phyloP scores from a whole-genome alignment of 1,140 invertebrate genomes.

The Gryon sp. region DNA sequence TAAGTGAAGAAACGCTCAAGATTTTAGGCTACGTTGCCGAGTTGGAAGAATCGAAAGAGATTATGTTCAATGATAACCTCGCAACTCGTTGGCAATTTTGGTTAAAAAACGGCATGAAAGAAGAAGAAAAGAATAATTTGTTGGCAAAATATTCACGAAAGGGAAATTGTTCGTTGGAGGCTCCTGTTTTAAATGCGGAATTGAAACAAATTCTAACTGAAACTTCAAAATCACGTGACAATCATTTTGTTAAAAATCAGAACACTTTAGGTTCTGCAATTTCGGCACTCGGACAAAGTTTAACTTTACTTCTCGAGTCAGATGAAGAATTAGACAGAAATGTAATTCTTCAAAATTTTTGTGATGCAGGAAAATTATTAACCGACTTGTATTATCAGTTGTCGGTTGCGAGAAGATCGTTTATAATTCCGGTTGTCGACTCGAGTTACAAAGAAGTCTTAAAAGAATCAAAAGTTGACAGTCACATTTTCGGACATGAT shows the following conservation, averaged over 20 bases:
- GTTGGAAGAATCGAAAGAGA: conserved; percentile 1
- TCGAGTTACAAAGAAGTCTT: conserved; percentile 27
- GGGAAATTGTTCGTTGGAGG: not conserved
- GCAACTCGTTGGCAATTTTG: conserved; percentile 1
- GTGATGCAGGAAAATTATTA: conserved; percentile 30
- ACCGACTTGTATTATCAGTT: conserved; percentile 27
- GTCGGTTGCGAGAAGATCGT: conserved; percentile 30
- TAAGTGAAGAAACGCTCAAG: not conserved
- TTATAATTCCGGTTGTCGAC: conserved; percentile 39
- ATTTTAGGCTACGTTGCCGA: not conserved
- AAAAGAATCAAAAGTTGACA: conserved; percentile 25
- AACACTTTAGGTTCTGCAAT: conserved; percentile 8
- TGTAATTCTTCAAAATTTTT: conserved; percentile 13
- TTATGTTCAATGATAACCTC: conserved; percentile 7
- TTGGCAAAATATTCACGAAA: conserved; percentile 14
- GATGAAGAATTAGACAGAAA: not conserved
- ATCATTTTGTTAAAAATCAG: conserved; percentile 16
- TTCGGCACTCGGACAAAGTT: not conserved
- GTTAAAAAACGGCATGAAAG: conserved; percentile 1
- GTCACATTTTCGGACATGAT: conserved; percentile 24
- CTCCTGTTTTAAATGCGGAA: conserved; percentile 1
- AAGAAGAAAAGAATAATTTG: conserved; percentile 1
- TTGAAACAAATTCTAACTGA: conserved; percentile 13
- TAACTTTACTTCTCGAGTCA: not conserved
- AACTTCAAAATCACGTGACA: conserved; percentile 1